phyloP scores from a whole-genome alignment of 2,888 invertebrate species.

The Baccha elongata region DNA sequence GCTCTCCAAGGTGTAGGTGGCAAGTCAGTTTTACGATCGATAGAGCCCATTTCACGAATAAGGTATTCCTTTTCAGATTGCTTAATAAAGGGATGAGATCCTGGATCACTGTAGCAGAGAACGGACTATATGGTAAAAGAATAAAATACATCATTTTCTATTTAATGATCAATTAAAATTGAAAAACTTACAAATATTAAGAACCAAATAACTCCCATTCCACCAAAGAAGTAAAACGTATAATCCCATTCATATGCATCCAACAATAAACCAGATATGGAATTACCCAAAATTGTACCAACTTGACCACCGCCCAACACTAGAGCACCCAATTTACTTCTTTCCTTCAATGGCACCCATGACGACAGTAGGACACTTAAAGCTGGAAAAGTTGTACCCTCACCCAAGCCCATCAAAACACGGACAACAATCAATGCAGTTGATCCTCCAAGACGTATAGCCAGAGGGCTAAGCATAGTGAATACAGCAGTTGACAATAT shows the following conservation, averaged over 20 bases:
- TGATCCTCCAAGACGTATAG: constrained; percentile 86
- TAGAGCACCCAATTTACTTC: constrained; percentile 90
- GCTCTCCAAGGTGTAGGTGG: constrained; percentile 88
- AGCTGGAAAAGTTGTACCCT: constrained; percentile 93
- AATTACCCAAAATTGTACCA: constrained; percentile 85
- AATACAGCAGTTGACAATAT: constrained; percentile 92
- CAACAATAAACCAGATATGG: constrained; percentile 87
- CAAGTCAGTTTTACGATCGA: constrained; percentile 83
- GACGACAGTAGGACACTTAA: constrained; percentile 90
- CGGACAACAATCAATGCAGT: constrained; percentile 88
- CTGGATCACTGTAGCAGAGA: constrained; percentile 88
- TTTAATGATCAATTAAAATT: neutral
- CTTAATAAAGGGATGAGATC: constrained; percentile 89
- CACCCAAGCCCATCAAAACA: constrained; percentile 91
- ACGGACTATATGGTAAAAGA: constrained; percentile 82
- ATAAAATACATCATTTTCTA: neutral
- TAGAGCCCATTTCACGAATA: constrained; percentile 85
- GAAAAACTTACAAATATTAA: constrained; percentile 85
- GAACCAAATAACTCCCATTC: constrained; percentile 89
- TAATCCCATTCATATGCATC: constrained; percentile 88
- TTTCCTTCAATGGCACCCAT: constrained; percentile 91
- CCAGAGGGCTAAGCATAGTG: constrained; percentile 90
- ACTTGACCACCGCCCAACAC: constrained; percentile 91
- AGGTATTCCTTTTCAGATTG: constrained; percentile 88
- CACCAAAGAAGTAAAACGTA: constrained; percentile 93